Conservation (phyloP, 2,797 vertebrate species). For the Chlorospingus semifuscus region DNA sequence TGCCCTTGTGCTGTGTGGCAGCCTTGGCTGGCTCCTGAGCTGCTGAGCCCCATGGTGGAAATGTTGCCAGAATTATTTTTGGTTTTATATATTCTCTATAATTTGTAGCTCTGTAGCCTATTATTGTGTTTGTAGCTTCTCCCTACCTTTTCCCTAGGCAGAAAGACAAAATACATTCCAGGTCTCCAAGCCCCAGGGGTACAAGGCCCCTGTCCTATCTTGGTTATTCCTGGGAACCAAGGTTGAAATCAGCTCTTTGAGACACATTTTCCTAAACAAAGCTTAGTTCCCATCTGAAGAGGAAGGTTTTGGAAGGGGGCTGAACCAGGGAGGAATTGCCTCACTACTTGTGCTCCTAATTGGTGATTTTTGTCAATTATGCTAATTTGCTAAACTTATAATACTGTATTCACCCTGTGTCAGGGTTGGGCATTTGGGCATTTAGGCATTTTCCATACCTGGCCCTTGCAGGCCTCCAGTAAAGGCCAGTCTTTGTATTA, state of each 20-base stretch:
- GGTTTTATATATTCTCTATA: neutral
- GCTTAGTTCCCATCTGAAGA: neutral
- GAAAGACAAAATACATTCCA: neutral
- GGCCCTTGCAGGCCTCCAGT: neutral
- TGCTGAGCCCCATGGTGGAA: neutral
- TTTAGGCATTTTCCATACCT: neutral
- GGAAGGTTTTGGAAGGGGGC: neutral
- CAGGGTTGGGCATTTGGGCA: neutral
- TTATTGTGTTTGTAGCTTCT: neutral
- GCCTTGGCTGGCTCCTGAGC: neutral
- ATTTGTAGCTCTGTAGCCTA: neutral
- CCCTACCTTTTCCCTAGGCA: neutral
- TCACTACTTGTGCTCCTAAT: neutral
- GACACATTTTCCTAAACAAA: neutral
- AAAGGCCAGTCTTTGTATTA: neutral
- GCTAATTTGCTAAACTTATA: neutral
- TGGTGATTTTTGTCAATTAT: neutral
- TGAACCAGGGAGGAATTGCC: neutral
- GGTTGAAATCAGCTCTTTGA: neutral
- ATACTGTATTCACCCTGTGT: neutral
- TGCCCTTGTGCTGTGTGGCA: neutral
- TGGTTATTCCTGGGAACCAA: neutral
- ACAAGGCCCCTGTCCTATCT: neutral
- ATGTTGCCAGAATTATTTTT: neutral
- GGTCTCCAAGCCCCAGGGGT: accelerated